A percentile compares a stretch with the other conserved stretches of the same genome.
Evolutionary conservation across 2,888 invertebrate species (phyloP).

Genomic region (Drosophila emarginata): DNA sequence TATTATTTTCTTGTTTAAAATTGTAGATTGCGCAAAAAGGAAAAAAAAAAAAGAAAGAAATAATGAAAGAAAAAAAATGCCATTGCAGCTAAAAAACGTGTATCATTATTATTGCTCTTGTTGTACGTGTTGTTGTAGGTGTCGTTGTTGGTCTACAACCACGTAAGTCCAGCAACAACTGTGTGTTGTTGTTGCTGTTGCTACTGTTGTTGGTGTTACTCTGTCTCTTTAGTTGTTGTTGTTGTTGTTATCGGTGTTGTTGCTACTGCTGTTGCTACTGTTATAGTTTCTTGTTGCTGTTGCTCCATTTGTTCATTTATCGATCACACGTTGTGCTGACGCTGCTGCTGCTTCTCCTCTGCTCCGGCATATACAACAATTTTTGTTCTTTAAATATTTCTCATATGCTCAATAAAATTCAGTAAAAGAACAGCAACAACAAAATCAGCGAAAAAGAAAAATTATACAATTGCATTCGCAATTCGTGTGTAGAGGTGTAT

Average conservation of each 20-base stretch:
- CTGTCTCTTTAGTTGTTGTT: conserved; percentile 9
- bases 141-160: conserved; percentile 17
- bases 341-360: neutral
- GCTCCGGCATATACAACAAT: neutral
- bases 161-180: conserved; percentile 48
- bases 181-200: conserved; percentile 30
- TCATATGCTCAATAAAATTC: conserved; percentile 9
- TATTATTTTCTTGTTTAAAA: neutral
- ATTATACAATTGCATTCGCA: conserved; percentile 71
- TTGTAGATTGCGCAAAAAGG: neutral
- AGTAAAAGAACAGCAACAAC: conserved; percentile 26
- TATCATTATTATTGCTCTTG: conserved; percentile 18
- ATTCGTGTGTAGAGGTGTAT: conserved; percentile 30
- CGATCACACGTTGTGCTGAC: conserved; percentile 54
- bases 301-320: conserved; percentile 46
- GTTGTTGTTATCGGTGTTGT: neutral
- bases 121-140: conserved; percentile 9
- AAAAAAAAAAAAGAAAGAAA: conserved; percentile 18
- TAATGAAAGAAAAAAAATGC: conserved; percentile 12
- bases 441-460: conserved; percentile 20
- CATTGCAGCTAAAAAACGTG: conserved; percentile 13
- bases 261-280: conserved; percentile 6
- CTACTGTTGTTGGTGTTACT: neutral
- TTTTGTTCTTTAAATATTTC: neutral
- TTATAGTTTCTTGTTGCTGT: conserved; percentile 17